Percentiles rank a stretch among this genome's conserved stretches.
These are phyloP conservation scores for Willowsia nigromaculata DNA, from an alignment of 2,888 invertebrate genomes.

Conservation along the genomic window DNA sequence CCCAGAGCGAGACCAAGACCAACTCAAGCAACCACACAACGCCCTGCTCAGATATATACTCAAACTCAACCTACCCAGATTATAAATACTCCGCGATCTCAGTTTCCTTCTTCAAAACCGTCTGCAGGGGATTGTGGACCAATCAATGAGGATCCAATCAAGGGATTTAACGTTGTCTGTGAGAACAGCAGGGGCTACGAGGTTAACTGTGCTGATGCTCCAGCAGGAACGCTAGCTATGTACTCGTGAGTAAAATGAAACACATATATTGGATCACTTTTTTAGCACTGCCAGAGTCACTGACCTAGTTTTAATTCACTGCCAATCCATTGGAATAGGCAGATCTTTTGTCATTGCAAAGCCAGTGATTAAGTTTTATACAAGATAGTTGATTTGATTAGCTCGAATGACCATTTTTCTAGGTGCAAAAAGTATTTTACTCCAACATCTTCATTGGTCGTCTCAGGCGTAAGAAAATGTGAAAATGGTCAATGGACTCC, in stretches of 20 bases:
- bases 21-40: neutral
- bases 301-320: too few species aligned
- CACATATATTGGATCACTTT: neutral
- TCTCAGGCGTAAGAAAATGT: constrained; percentile 60
- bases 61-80: neutral
- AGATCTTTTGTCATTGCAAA: too few species aligned
- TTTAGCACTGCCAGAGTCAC: too few species aligned
- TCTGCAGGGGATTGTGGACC: constrained; percentile 1
- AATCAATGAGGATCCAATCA: neutral
- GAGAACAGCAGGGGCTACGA: neutral
- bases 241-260: constrained; percentile 29
- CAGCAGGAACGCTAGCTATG: constrained; percentile 17
- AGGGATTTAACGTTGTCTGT: constrained; percentile 28
- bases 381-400: too few species aligned
- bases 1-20: constrained; percentile 2
- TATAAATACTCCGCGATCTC: neutral
- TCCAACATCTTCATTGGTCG: constrained; percentile 5
- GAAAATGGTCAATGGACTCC: constrained; percentile 72
- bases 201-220: constrained; percentile 20
- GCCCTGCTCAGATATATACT: neutral
- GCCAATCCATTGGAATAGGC: too few species aligned
- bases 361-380: too few species aligned
- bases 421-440: constrained; percentile 58
- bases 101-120: neutral
- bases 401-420: too few species aligned